These are phyloP conservation scores for Lapara coniferarum DNA, from an alignment of 2,888 invertebrate genomes.

Conservation along the genomic window DNA sequence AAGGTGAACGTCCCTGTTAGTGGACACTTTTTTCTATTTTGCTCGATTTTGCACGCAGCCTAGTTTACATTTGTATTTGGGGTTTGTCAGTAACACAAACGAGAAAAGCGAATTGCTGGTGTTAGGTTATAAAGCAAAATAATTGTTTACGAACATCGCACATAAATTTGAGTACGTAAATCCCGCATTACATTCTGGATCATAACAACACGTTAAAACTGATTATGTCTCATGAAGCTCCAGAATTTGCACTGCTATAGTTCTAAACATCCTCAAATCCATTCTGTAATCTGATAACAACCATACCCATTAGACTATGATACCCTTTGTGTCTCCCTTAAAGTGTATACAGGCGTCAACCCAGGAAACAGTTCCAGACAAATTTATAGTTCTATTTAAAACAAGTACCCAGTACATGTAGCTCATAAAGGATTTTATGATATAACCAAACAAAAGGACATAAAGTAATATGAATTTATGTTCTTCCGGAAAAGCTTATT, in stretches of 20 bases:
- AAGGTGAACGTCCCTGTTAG: neutral
- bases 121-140: too few species aligned
- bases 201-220: too few species aligned
- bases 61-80: neutral
- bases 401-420: neutral
- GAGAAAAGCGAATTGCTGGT: too few species aligned
- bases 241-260: too few species aligned
- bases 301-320: neutral
- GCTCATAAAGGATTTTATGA: constrained; percentile 15
- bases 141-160: too few species aligned
- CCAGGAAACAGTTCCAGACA: neutral
- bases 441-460: constrained; percentile 13
- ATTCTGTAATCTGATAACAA: too few species aligned
- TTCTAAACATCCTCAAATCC: too few species aligned
- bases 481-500: constrained; percentile 13
- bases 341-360: neutral
- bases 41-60: neutral
- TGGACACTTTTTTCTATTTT: neutral
- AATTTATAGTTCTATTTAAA: neutral
- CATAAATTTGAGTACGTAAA: too few species aligned
- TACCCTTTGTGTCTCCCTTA: neutral
- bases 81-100: neutral
- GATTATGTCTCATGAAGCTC: too few species aligned
- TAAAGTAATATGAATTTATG: constrained; percentile 13
- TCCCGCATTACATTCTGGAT: too few species aligned